Percentiles rank a stretch among this genome's conserved stretches.
phyloP scores from a whole-genome alignment of 2,113 vertebrate species.

The Catharus fuscescens region DNA sequence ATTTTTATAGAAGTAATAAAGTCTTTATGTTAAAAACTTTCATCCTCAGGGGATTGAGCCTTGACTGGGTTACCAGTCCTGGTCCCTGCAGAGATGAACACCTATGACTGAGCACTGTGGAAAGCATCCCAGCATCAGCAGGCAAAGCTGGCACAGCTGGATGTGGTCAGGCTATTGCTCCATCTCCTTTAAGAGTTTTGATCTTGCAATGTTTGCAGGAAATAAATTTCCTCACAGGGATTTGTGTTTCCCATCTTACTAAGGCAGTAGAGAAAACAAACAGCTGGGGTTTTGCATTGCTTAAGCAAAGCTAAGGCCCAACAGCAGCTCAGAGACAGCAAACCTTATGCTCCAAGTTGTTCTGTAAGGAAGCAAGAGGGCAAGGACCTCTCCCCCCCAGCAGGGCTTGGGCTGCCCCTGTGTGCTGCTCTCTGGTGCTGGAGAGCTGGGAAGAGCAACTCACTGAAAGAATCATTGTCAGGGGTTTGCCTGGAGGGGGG shows the following conservation, averaged over 20 bases:
- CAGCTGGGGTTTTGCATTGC: not conserved
- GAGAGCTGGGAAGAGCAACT: not conserved
- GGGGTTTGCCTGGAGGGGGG: not conserved
- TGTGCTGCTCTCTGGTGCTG: not conserved
- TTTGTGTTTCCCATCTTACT: not conserved
- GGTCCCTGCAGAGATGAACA: not conserved
- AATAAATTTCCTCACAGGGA: not conserved
- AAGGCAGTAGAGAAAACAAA: not conserved
- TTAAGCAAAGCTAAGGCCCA: not conserved
- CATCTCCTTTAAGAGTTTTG: not conserved
- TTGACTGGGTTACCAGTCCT: not conserved
- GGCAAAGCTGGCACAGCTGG: not conserved
- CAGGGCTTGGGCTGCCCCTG: not conserved
- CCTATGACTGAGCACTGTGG: rapidly evolving
- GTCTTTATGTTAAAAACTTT: not conserved
- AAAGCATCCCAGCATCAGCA: not conserved
- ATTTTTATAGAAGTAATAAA: constrained; percentile 9
- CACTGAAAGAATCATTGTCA: rapidly evolving
- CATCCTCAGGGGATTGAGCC: not conserved
- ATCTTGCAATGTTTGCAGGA: not conserved
- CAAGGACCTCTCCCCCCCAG: not conserved
- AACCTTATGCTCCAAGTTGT: rapidly evolving
- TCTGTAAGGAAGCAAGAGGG: not conserved
- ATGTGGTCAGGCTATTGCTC: not conserved
- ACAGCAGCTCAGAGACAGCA: not conserved